Base-by-base conservation (phyloP, 2,888 invertebrate genomes). In the Teleogryllus oceanicus region DNA sequence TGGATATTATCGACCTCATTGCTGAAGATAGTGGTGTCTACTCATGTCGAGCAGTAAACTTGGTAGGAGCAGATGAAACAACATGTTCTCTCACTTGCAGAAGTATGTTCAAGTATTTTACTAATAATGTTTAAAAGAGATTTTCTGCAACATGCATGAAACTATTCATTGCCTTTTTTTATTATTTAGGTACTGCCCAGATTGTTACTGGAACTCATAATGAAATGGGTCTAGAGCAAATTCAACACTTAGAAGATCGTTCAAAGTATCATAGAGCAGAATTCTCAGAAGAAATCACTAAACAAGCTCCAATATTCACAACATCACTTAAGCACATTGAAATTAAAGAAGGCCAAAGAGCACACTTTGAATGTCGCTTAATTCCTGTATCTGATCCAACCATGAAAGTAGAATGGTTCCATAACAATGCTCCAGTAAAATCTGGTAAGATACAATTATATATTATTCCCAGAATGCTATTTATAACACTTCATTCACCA, bases 371-470 rank as follows among this genome's bases (percentile, higher is more conserved):
- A 87, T 96, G 96, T 84, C 92, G 97, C 78, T 88, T 98, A 81
- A 97, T 97, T 84, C 98, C 98, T 10, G 96, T 97, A 20, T 97
- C 96, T 12, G 98, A 98, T 88, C 90, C 95, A 1, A 94, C 95
- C 2, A 93, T 98, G 93, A 95, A 94, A 86, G 96, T 98, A 0
- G 96, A 97, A 88, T 98, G 98, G 97, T 96, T 94, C 88, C 95
- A 96, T 85, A 97, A 98, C 85, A 96, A 95, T 84, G 90, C 91
- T 83, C 95, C 96, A 0, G 90, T 97, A 0, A 96, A 96, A 87
- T 95, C 96, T 82, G 97, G 89, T 84, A 79, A 79, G 76, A n/a
- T 12, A n/a, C 16, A 62, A 5, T 62, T 37, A 37, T 37, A 37
- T 37, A 37, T 37, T 37, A 37, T 37, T 37, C 8, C 37, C 8